phyloP scores from a whole-genome alignment of 2,797 vertebrate genomes.

The Lithobates pipiens region DNA sequence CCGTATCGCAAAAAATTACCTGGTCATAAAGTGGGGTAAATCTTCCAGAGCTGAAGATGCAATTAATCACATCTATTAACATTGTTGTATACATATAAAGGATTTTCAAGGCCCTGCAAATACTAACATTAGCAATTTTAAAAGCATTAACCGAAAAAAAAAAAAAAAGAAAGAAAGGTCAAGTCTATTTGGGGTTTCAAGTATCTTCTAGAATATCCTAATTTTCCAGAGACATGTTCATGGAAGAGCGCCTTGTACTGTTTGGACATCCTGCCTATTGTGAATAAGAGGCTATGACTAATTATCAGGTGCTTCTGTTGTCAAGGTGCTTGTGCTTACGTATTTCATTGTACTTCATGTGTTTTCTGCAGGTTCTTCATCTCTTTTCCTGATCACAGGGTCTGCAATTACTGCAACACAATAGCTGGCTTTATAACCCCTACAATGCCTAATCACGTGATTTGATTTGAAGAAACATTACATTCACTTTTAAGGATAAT shows the following conservation, averaged over 20 bases:
- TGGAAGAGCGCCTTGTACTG: constrained; percentile 29
- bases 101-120: neutral
- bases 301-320: constrained; percentile 44
- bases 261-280: constrained; percentile 9
- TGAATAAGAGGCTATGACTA: constrained; percentile 29
- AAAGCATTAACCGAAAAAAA: neutral
- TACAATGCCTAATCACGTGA: neutral
- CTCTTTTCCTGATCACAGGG: neutral
- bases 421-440: neutral
- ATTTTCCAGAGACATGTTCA: constrained; percentile 30
- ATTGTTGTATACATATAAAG: neutral
- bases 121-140: neutral
- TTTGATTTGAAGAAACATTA: neutral
- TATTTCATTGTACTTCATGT: neutral
- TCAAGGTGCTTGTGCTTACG: constrained; percentile 35
- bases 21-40: too few species aligned
- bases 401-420: neutral
- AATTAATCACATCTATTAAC: neutral
- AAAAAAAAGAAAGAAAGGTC: constrained; percentile 20
- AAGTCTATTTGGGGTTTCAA: constrained; percentile 4
- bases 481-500: neutral
- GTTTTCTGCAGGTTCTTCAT: neutral
- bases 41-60: too few species aligned
- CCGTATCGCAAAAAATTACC: too few species aligned
- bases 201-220: neutral